Evolutionary conservation across 2,888 invertebrate genomes (phyloP).

Genomic region (Calameuta pallipes): DNA sequence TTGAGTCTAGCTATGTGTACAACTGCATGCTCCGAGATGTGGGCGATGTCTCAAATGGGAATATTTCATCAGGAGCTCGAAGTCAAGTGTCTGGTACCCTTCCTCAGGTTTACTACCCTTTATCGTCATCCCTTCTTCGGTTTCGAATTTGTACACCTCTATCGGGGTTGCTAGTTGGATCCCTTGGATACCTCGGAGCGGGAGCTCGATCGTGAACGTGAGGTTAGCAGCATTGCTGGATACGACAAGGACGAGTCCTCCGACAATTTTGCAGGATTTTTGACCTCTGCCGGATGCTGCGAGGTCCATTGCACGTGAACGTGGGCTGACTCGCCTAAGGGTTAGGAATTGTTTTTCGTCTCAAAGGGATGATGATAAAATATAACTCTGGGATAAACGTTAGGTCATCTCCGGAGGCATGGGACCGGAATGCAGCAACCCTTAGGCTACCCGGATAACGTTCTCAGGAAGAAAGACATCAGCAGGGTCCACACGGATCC

Average conservation of each 20-base stretch:
- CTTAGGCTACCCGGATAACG: not conserved
- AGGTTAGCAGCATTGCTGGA: not conserved
- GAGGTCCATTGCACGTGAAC: not conserved
- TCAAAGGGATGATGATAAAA: not conserved
- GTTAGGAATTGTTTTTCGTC: not conserved
- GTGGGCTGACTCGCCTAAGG: not conserved
- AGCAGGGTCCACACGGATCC: slow-evolving; percentile 15
- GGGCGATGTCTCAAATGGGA: slow-evolving; percentile 32
- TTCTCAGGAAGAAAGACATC: slow-evolving; percentile 26
- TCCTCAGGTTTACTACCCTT: not conserved
- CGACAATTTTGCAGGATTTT: not conserved
- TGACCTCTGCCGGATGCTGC: not conserved
- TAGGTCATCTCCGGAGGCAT: slow-evolving; percentile 11
- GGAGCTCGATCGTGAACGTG: not conserved
- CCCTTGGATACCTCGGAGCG: not conserved
- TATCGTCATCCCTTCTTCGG: not conserved
- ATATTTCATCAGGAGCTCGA: slow-evolving; percentile 43
- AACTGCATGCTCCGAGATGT: slow-evolving; percentile 44
- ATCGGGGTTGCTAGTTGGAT: not conserved
- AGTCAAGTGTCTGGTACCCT: slow-evolving; percentile 25
- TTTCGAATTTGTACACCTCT: not conserved
- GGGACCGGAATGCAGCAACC: slow-evolving; percentile 11
- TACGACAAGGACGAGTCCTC: too few relatives aligned
- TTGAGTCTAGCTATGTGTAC: slow-evolving; percentile 39
- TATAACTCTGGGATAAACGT: not conserved